Evolutionary conservation across 2,113 vertebrate species (phyloP), one percentile per base, ranked within the genome.

Genomic region (Semicossyphus pulcher): DNA sequence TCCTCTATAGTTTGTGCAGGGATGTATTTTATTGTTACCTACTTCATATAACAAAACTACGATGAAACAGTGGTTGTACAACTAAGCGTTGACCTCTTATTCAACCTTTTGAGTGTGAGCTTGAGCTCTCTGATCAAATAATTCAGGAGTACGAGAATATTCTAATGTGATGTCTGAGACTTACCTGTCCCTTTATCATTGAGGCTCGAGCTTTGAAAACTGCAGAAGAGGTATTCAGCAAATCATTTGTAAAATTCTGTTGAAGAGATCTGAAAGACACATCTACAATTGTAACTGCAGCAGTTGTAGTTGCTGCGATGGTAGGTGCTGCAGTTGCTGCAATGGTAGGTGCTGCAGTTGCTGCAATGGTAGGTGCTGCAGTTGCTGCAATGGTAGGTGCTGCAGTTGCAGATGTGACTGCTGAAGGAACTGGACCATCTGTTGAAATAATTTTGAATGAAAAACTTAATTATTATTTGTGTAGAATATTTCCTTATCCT

Each of bases 171-270:
- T 16, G 39, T 42, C 4, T 23, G 7, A 54, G 6, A 58, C 69
- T 16, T 64, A 80, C 72, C 29, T 76, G 20, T 36, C 0, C 6
- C 5, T 15, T 49, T 66, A 72, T 62, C 29, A 10, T 14, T 8
- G 37, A 2, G 4, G 62, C 34, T 54, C 78, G 66, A 5, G 7
- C 23, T 60, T 1, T 53, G 8, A 52, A 75, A 20, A 42, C 54
- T 6, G 5, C 0, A 18, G 78, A 72, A n/a, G 62, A 25, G 41
- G 47, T 0, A 52, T 78, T 10, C 4, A 12, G 7, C 41, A 87
- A 63, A 26, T 73, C 62, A 25, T 0, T 7, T 23, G 62, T 76
- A 47, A 80, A 80, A 31, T 14, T 72, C 9, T 7, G 3, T 3
- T 0, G 10, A 16, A n/a, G 1, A 18, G 72, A 76, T 25, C 49